Base-by-base conservation (phyloP, 2,797 vertebrate genomes). In the Eulemur mongoz region DNA sequence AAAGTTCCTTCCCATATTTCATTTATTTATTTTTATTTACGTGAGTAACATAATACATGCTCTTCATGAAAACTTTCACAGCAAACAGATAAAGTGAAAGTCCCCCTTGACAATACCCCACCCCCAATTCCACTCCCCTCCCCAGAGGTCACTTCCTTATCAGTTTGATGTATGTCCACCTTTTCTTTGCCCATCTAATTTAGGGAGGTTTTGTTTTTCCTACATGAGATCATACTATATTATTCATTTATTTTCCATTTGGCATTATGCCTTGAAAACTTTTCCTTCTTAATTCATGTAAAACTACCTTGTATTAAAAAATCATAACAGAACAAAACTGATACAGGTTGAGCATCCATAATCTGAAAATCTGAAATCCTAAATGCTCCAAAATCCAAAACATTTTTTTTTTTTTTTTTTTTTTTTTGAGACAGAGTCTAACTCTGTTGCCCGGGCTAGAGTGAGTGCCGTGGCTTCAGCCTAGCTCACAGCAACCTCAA, bases 151-250 rank as follows among this genome's bases (percentile, higher is more conserved):
- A 57, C 63, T 73, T 72, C 30, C 67, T 40, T 65, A 27, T 59
- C 45, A 22, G 70, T 78, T 30, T 91, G 40, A 67, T 54, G 0
- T 69, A 17, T 63, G 57, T 69, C 72, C 61, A 13, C 54, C 38
- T 61, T 92, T 54, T 80, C 50, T 75, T 70, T 92, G 30, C 48
- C 69, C 61, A 10, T 63, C 48, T 85, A 40, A 59, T 83, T 80
- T 91, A 32, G 27, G 38, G 69, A 84, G 20, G 9, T 76, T 78
- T 85, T 96, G 40, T 93, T 93, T 92, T 95, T 85, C 52, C 48
- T 80, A 75, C 91, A 27, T 50, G 67, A 23, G 14, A 84, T 84
- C n/a, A 65, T 54, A 75, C 70, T 84, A 4, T 32, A 14, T 75
- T 82, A 15, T 15, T 86, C 35, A 38, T 80, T 69, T 57, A 48